Base-by-base conservation (phyloP, 1,140 invertebrate genomes). In the Oscheius sp. region DNA sequence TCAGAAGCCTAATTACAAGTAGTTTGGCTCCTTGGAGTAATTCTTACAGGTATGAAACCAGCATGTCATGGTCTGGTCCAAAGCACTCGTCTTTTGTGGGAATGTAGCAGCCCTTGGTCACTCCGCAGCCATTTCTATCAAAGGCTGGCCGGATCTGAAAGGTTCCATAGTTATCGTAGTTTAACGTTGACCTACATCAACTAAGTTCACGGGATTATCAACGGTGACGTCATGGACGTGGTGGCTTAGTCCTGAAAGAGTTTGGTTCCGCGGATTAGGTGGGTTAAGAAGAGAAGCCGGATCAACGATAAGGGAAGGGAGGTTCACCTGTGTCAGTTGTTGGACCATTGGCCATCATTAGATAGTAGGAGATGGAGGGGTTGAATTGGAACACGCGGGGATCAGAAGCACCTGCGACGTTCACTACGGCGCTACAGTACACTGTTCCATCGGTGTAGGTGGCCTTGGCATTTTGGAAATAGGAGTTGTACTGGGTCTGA, bases 311-410 rank as follows among this genome's bases (percentile, higher is more conserved):
- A 42, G 38, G n/a, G n/a, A 42, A 10, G 38, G 38, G n/a, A 42
- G n/a, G n/a, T 4, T 55, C 4, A 55, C 49, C 49, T 13, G 7
- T 13, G 28, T 23, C 23, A 23, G 15, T 23, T 13, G 49, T 55
- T 23, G 49, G 49, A 20, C 49, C 49, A 55, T 55, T 55, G 15
- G 49, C 49, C 49, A 55, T 55, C 49, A 55, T 20, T 26, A 55
- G 49, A 7, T 23, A 55, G 49, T 55, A 55, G 7, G 7, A 4
- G 7, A 23, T 4, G 28, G 15, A 20, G 15, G 15, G 7, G 28
- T 55, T 26, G 23, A 55, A 55, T 23, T 55, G 15, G 49, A 55
- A 55, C 7, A 55, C 49, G 15, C 28, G 7, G 7, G 49, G 7
- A 42, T 42, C 38, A n/a, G n/a, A n/a, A n/a, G n/a, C n/a, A 13